Evolutionary conservation across 2,113 vertebrate genomes (phyloP).

Genomic region (Crotophaga sulcirostris): DNA sequence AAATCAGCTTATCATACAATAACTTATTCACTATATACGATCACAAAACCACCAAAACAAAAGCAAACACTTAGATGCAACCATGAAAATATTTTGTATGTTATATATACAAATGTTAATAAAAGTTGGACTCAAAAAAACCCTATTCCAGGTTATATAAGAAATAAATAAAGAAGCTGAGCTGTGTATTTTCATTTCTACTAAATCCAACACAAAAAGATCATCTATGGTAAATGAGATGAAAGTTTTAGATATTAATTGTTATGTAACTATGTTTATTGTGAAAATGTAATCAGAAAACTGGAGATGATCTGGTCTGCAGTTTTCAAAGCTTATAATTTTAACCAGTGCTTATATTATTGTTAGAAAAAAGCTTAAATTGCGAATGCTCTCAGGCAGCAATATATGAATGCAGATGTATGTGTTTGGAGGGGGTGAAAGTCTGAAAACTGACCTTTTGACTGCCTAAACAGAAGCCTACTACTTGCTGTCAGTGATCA

Average conservation of each 20-base stretch:
- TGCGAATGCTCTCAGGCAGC: not conserved
- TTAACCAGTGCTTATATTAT: not conserved
- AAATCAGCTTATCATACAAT: not conserved
- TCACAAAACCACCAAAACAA: not conserved
- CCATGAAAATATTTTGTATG: not conserved
- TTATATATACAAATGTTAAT: not conserved
- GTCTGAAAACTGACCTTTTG: not conserved
- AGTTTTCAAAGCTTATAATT: not conserved
- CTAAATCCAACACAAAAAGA: not conserved
- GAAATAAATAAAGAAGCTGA: not conserved
- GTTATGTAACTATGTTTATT: not conserved
- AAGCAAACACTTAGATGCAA: not conserved
- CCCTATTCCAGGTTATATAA: not conserved
- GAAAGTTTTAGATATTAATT: not conserved
- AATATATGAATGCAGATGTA: not conserved
- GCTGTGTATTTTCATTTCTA: not conserved
- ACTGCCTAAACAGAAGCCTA: not conserved
- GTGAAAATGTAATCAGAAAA: not conserved
- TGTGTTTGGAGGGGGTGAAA: not conserved
- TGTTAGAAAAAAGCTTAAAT: not conserved
- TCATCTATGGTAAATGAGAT: not conserved
- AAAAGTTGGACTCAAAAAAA: not conserved
- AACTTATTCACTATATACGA: not conserved
- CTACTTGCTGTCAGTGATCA: not conserved
- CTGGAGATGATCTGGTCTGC: not conserved